These are phyloP conservation scores for Plagodis pulveraria DNA, from an alignment of 2,888 invertebrate species.

Conservation along the genomic window DNA sequence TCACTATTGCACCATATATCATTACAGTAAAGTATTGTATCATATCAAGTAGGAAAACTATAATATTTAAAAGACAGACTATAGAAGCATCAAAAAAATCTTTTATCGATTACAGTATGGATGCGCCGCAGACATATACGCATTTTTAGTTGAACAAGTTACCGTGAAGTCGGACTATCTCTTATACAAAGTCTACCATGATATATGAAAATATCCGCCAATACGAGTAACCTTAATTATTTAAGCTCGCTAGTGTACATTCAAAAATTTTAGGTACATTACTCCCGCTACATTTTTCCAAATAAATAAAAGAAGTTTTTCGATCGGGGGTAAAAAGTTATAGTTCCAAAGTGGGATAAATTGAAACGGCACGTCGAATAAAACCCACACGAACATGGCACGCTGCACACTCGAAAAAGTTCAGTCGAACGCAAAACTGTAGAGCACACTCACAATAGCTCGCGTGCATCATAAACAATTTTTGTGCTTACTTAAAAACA, in stretches of 20 bases:
- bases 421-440: conserved; percentile 38
- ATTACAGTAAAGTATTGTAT: no score
- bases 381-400: conserved; percentile 11
- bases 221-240: no score
- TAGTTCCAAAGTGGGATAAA: conserved; percentile 43
- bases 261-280: not conserved
- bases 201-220: no score
- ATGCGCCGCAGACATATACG: no score
- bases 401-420: conserved; percentile 36
- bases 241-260: not conserved
- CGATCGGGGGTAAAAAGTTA: conserved; percentile 34
- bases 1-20: no score
- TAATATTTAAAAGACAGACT: no score
- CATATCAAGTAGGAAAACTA: no score
- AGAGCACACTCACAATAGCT: conserved; percentile 33
- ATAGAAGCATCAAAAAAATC: no score
- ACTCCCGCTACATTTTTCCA: conserved; percentile 1
- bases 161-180: no score
- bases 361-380: conserved; percentile 40
- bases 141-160: no score
- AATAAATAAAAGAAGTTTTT: conserved; percentile 4
- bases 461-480: conserved; percentile 34
- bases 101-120: no score
- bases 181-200: no score
- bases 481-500: conserved; percentile 45